Evolutionary conservation across 2,888 invertebrate species (phyloP).

Genomic region (Ditula angustiorana): DNA sequence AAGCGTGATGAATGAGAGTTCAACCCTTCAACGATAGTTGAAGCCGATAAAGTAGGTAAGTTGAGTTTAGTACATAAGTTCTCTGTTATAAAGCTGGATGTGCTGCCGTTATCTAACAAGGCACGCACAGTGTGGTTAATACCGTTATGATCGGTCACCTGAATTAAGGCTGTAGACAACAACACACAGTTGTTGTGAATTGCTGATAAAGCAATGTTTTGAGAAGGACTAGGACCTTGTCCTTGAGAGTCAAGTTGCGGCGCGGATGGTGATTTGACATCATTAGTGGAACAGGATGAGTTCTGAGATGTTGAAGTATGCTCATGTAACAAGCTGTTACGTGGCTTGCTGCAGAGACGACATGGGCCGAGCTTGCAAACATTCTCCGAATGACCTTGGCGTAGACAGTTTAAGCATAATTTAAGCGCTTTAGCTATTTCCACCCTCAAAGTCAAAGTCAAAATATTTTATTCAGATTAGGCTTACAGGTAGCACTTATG

Average conservation of each 20-base stretch:
- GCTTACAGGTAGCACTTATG: too few species aligned
- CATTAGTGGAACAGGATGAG: too few species aligned
- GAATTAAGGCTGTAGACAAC: conserved; percentile 9
- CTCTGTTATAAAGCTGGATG: too few species aligned
- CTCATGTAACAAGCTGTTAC: background rate
- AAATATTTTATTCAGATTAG: too few species aligned
- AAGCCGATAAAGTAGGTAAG: too few species aligned
- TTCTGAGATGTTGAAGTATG: background rate
- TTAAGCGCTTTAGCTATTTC: background rate
- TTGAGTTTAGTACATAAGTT: too few species aligned
- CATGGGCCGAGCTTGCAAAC: background rate
- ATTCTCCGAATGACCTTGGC: background rate
- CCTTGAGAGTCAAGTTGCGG: background rate
- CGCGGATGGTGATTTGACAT: background rate
- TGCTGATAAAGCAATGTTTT: conserved; percentile 6
- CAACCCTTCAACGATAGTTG: too few species aligned
- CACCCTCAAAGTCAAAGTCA: too few species aligned
- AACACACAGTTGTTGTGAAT: conserved; percentile 13
- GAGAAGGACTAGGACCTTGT: background rate
- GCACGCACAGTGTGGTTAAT: conserved; percentile 18
- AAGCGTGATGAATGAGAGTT: too few species aligned
- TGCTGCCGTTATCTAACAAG: too few species aligned
- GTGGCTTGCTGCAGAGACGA: background rate
- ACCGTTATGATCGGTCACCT: conserved; percentile 23
- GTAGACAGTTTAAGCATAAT: background rate